Conservation (phyloP, 2,113 vertebrate species). For the Genyomyrus donnyi region DNA sequence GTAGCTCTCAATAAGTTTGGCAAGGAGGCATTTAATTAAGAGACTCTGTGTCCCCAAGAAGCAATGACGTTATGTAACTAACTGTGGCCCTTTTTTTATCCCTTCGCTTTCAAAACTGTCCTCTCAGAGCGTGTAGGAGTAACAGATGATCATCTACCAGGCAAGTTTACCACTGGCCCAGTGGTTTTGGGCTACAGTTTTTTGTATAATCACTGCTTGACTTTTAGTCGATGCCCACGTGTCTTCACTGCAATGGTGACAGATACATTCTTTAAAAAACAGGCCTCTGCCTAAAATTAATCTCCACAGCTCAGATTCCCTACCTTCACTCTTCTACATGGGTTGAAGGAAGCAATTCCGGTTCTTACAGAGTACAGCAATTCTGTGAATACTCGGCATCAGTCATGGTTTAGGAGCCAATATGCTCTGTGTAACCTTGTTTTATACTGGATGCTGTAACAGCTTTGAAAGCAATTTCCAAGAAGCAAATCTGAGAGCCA, state of each 20-base stretch:
- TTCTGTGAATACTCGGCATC: not conserved
- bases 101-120: not conserved
- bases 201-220: not conserved
- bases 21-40: not conserved
- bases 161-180: not conserved
- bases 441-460: not conserved
- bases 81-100: not conserved
- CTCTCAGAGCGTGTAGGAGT: not conserved
- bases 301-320: not conserved
- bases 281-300: not conserved
- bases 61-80: not conserved
- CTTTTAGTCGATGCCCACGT: not conserved
- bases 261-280: not conserved
- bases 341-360: not conserved
- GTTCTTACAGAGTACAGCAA: not conserved
- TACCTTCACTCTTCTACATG: not conserved
- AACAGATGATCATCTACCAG: not conserved
- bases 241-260: not conserved
- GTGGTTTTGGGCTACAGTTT: not conserved
- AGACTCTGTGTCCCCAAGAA: not conserved
- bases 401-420: not conserved
- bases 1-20: not conserved
- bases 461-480: not conserved
- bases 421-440: not conserved
- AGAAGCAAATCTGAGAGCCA: not conserved